Evolutionary conservation across 2,797 vertebrate genomes (phyloP).

Genomic region (Bufotes viridis): DNA sequence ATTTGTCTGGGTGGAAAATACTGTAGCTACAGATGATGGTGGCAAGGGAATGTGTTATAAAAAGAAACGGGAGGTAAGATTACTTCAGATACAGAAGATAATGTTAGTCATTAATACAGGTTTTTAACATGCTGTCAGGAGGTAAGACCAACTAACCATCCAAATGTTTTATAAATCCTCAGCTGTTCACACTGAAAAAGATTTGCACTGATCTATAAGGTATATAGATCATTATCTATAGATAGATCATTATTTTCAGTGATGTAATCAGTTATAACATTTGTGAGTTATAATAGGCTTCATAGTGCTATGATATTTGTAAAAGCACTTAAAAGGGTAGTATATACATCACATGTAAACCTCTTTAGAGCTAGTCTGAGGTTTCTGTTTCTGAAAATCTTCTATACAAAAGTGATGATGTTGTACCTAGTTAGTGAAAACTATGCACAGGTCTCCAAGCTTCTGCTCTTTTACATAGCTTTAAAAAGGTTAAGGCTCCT

Average conservation of each 20-base stretch:
- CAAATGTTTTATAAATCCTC: not conserved
- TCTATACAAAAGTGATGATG: too few species aligned
- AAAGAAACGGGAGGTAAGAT: constrained; percentile 1
- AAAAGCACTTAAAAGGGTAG: not conserved
- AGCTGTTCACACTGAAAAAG: not conserved
- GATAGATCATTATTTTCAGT: not conserved
- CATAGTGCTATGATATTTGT: not conserved
- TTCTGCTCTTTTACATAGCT: too few species aligned
- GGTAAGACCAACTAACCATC: not conserved
- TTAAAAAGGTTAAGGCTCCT: too few species aligned
- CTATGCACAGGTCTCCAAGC: too few species aligned
- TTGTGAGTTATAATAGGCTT: not conserved
- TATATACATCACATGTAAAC: too few species aligned
- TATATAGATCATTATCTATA: too few species aligned
- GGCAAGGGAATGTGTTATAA: constrained; percentile 25
- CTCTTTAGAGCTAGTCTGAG: too few species aligned
- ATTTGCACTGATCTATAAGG: not conserved
- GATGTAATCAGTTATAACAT: not conserved
- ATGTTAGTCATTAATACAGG: constrained; percentile 1
- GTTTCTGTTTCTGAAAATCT: too few species aligned
- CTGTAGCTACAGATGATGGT: constrained; percentile 4
- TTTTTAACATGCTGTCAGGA: not conserved
- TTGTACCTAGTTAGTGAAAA: too few species aligned
- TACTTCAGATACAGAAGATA: constrained; percentile 11
- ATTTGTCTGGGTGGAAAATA: constrained; percentile 40